These are phyloP conservation scores for Brachypalpus laphriformis DNA, from an alignment of 2,888 invertebrate species.

Conservation along the genomic window DNA sequence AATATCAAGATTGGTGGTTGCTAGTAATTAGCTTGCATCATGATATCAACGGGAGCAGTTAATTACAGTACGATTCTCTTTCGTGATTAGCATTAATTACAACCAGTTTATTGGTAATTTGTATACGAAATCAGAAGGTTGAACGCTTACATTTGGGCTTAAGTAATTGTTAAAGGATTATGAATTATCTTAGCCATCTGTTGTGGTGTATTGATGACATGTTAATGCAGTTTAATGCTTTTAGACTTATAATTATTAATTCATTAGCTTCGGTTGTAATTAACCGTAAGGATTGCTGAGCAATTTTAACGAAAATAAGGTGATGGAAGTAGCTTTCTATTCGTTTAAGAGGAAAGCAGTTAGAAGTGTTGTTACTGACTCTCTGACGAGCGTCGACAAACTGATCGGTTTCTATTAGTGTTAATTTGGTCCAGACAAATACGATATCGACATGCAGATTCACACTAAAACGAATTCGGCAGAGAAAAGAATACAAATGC, in stretches of 20 bases:
- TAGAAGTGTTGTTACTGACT: too few species aligned
- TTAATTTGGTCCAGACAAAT: too few species aligned
- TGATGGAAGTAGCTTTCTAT: too few species aligned
- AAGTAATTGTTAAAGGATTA: conserved; percentile 7
- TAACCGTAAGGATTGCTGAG: too few species aligned
- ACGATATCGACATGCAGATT: too few species aligned
- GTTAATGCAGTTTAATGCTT: not conserved
- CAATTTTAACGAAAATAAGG: too few species aligned
- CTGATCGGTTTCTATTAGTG: too few species aligned
- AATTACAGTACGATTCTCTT: not conserved
- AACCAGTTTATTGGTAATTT: not conserved
- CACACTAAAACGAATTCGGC: too few species aligned
- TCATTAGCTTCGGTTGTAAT: not conserved
- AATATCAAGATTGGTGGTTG: not conserved
- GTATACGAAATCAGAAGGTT: not conserved
- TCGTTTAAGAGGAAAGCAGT: too few species aligned
- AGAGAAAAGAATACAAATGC: too few species aligned
- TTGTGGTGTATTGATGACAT: not conserved
- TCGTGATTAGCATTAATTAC: not conserved
- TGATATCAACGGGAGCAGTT: not conserved
- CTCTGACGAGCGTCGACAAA: too few species aligned
- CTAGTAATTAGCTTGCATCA: not conserved
- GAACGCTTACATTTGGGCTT: not conserved
- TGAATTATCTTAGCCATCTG: not conserved
- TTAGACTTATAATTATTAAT: too few species aligned